phyloP scores from a whole-genome alignment of 2,888 invertebrate species.

The Caenorhabditis sp. region DNA sequence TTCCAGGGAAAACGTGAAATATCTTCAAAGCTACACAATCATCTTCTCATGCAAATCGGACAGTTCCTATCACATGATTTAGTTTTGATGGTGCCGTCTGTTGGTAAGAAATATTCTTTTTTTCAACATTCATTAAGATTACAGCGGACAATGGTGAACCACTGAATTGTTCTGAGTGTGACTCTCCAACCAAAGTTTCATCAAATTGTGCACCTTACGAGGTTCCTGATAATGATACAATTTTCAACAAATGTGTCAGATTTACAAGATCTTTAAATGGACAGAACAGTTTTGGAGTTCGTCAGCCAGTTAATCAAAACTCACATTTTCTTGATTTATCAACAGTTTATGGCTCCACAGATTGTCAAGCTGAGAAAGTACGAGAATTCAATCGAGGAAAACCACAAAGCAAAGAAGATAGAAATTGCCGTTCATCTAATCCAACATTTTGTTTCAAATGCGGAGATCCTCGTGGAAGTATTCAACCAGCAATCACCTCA shows the following conservation, averaged over 20 bases:
- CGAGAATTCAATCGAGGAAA: conserved; percentile 76
- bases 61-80: conserved; percentile 93
- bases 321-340: conserved; percentile 82
- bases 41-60: conserved; percentile 84
- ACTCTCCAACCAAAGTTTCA: conserved; percentile 85
- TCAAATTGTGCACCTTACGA: conserved; percentile 88
- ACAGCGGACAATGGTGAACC: conserved; percentile 44
- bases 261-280: conserved; percentile 92
- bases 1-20: conserved; percentile 7
- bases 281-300: conserved; percentile 79
- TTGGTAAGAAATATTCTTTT: background rate
- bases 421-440: conserved; percentile 49
- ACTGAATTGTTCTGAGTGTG: conserved; percentile 76
- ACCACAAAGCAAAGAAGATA: conserved; percentile 37
- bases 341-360: conserved; percentile 88
- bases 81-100: conserved; percentile 84
- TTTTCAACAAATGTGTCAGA: conserved; percentile 79
- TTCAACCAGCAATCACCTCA: conserved; percentile 22
- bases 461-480: conserved; percentile 58
- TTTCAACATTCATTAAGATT: too few relatives aligned
- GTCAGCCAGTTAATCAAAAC: conserved; percentile 74
- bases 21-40: conserved; percentile 30
- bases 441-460: conserved; percentile 46
- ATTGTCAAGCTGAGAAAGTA: conserved; percentile 81
- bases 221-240: conserved; percentile 72